Evolutionary conservation across 1,140 invertebrate genomes (phyloP).

Genomic region (Diplogasteroides magnus): DNA sequence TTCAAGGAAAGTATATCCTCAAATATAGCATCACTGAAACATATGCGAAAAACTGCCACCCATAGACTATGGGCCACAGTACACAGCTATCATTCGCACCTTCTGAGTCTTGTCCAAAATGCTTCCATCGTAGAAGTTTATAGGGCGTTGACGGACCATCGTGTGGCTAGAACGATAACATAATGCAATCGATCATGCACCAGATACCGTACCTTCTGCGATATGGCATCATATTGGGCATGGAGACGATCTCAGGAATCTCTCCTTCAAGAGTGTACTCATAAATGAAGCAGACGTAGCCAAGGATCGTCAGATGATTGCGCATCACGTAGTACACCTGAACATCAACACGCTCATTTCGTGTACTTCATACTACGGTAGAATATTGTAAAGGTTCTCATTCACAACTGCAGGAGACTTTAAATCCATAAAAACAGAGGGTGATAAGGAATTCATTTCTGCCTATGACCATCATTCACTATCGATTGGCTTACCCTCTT

Average conservation of each 20-base stretch:
- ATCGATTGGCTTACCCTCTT: constrained; percentile 9
- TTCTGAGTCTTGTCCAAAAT: no score
- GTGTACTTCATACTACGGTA: no score
- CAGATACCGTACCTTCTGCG: neutral
- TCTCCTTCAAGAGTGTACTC: constrained; percentile 20
- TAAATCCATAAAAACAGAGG: neutral
- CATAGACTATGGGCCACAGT: no score
- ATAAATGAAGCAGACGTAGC: constrained; percentile 23
- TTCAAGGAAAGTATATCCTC: no score
- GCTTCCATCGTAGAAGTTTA: no score
- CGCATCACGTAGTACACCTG: constrained; percentile 20
- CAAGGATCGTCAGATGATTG: constrained; percentile 12
- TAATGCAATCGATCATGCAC: no score
- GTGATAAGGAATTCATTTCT: neutral
- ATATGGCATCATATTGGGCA: neutral
- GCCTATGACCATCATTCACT: neutral
- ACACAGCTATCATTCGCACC: no score
- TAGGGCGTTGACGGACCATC: neutral
- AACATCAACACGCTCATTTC: neutral
- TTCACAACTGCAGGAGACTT: no score
- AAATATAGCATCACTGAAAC: no score
- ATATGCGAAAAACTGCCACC: no score
- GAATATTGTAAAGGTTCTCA: no score
- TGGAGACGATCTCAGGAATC: neutral
- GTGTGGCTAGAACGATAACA: no score